Base-by-base conservation (phyloP, 23 tunicate genomes). In the Corella eumyota region DNA sequence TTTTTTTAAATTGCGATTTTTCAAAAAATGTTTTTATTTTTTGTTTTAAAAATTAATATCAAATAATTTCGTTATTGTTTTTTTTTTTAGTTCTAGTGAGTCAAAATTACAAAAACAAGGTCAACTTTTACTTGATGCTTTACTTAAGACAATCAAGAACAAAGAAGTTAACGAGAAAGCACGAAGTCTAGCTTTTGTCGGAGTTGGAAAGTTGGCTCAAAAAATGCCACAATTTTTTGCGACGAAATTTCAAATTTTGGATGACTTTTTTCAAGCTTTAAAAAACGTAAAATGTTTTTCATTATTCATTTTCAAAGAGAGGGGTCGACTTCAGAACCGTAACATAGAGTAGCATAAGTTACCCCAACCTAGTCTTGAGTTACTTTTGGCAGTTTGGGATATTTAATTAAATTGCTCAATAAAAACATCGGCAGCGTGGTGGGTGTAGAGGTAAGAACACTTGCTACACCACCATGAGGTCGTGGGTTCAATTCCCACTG, bases 121-220 rank as follows among this genome's bases (percentile, higher is more conserved):
- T 0, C 63, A 78, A n/a, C 35, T 86, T 37, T 37, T 77, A 4
- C 69, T 86, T 25, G 67, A 86, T 2, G 95, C 85, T 22, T 48
- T 73, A 52, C 26, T 66, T 1, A 86, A 86, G 50, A 65, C 67
- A 7, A 44, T 70, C 1, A 63, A 34, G 9, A 70, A 69, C 52
- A 69, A 62, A 19, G 79, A 77, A 25, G 53, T 35, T 27, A 72
- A 60, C 27, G 67, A 37, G 32, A 58, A 48, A 13, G n/a, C 64
- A 3, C 35, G 62, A 32, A 35, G 69, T 19, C 46, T 77, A 53
- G 95, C 69, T 20, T 86, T 48, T 37, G 45, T 72, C 52, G 69
- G 80, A 0, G 25, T 86, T 45, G 80, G 77, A 59, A 86, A 65
- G 50, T 52, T 86, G 45, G 49, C 75, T 6, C 44, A 28, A 29